These are phyloP conservation scores for Drosophila nigritarsus DNA, from an alignment of 2,888 invertebrate genomes.

Conservation along the genomic window DNA sequence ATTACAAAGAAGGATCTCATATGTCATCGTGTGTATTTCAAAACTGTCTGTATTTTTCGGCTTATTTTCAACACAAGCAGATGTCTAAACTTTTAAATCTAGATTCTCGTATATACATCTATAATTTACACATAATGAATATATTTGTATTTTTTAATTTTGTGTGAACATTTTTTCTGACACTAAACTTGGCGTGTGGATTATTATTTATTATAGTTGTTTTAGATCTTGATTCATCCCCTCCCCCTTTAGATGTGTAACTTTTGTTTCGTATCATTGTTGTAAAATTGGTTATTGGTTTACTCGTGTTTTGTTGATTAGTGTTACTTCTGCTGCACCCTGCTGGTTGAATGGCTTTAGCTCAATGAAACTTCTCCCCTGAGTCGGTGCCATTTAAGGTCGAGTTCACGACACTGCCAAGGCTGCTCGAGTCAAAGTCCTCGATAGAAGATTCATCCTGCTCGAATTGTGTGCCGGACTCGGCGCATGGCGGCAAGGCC, in stretches of 20 bases:
- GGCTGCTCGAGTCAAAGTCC: slow-evolving; percentile 26
- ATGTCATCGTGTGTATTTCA: neutral
- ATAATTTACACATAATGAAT: neutral
- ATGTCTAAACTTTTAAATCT: neutral
- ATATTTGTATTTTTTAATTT: accelerated
- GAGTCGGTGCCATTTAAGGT: neutral
- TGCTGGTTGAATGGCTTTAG: neutral
- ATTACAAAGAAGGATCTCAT: neutral
- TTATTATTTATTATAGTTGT: neutral
- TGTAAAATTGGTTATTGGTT: neutral
- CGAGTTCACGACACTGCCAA: slow-evolving; percentile 40
- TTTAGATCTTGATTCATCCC: neutral
- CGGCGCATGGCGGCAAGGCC: slow-evolving; percentile 12
- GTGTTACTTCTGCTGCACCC: neutral
- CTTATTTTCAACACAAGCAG: neutral
- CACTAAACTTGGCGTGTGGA: neutral
- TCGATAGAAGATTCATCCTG: neutral
- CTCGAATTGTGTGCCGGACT: slow-evolving; percentile 52
- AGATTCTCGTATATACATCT: neutral
- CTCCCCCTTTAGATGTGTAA: neutral
- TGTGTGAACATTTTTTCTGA: neutral
- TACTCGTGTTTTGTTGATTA: neutral
- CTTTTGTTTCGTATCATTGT: neutral
- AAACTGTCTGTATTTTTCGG: neutral
- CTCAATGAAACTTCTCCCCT: slow-evolving; percentile 23